phyloP scores from a whole-genome alignment of 2,797 vertebrate genomes.

The Siniperca obscura region DNA sequence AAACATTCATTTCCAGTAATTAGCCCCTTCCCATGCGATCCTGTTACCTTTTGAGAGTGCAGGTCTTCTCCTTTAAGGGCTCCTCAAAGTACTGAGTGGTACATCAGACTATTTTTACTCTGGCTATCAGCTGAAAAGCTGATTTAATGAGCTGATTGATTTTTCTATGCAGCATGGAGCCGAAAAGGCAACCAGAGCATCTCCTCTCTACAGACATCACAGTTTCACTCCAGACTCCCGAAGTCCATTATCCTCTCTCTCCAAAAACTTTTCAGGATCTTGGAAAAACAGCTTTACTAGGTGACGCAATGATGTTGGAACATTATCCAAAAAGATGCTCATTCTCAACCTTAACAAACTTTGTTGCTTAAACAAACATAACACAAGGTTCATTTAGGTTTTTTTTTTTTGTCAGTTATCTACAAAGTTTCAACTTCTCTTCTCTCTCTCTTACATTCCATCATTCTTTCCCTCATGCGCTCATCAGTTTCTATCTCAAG shows the following conservation, averaged over 20 bases:
- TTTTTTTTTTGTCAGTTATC: not conserved
- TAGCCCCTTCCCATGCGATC: conserved; percentile 53
- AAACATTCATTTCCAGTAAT: conserved; percentile 74
- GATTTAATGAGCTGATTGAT: conserved; percentile 31
- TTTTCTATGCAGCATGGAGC: not conserved
- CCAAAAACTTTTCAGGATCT: no score
- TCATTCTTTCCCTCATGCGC: not conserved
- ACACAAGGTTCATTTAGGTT: no score
- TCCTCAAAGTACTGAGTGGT: not conserved
- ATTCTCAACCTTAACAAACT: not conserved
- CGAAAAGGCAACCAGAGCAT: conserved; percentile 6
- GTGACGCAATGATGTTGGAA: not conserved
- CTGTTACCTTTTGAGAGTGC: conserved; percentile 24
- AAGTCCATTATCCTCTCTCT: not conserved
- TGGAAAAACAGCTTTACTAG: not conserved
- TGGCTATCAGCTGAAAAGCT: not conserved
- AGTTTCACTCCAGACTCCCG: not conserved
- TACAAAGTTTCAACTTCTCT: not conserved
- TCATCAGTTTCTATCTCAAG: not conserved
- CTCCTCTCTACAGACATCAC: not conserved
- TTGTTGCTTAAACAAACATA: no score
- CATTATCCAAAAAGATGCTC: not conserved
- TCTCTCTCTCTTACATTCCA: no score
- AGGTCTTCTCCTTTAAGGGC: conserved; percentile 7
- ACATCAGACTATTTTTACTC: not conserved